A percentile compares a stretch with the other conserved stretches of the same genome.
Conservation (phyloP, 2,797 vertebrate species). For the Danio aesculapii region DNA sequence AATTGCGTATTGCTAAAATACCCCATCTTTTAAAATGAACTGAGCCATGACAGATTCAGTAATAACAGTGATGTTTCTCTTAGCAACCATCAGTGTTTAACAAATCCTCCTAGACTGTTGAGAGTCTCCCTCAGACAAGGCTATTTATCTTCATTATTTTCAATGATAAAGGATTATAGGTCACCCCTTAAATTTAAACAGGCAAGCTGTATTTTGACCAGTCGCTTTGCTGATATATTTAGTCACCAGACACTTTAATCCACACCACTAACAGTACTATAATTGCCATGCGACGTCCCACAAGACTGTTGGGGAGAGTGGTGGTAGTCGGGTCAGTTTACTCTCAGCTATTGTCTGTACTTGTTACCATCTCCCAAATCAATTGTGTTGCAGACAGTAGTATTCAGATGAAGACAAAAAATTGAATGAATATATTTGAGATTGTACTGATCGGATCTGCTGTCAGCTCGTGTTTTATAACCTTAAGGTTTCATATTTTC, state of each 20-base stretch:
- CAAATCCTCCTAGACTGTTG: neutral
- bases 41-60: neutral
- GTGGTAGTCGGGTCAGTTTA: neutral
- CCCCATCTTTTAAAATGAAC: neutral
- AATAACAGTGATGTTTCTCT: neutral
- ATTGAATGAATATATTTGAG: neutral
- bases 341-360: neutral
- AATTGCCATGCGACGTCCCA: constrained; percentile 13
- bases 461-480: neutral
- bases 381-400: neutral
- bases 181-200: neutral
- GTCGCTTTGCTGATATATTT: constrained; percentile 23
- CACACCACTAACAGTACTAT: constrained; percentile 5
- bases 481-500: neutral
- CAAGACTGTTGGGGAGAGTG: neutral
- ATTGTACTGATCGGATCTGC: constrained; percentile 3
- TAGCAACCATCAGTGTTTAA: neutral
- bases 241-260: constrained; percentile 20
- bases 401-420: neutral
- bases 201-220: constrained; percentile 23
- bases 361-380: neutral
- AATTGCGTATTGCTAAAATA: neutral
- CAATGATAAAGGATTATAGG: neutral
- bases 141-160: neutral
- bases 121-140: neutral